Base-by-base conservation (phyloP, 2,888 invertebrate species). In the Tetranychus truncatus region DNA sequence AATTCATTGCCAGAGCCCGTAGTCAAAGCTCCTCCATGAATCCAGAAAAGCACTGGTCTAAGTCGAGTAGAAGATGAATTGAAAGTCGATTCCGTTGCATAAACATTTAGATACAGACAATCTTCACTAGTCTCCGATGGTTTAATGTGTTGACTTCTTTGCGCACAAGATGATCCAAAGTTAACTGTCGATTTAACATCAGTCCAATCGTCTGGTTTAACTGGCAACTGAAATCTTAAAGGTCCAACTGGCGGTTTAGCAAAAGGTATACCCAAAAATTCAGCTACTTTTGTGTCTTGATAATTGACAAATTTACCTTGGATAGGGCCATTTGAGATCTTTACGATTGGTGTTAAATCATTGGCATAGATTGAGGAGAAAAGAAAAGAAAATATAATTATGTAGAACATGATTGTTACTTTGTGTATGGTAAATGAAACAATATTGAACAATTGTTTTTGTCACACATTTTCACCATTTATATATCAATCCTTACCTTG, bases 1-100 rank as follows among this genome's bases (percentile, higher is more conserved):
- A 21, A 69, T 69, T 24, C 69, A 67, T 67, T 67, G 1, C 20
- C 72, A 5, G 72, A 45, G 1, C 72, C 72, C 15, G 15, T 15
- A 5, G n/a, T 44, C n/a, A 34, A 72, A n/a, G 44, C 72, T 6
- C 72, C 72, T 1, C 72, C 72, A 46, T 72, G 72, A n/a, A 72
- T 72, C 72, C 72, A 72, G 18, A 72, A 15, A 6, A 72, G 20
- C 9, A 72, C 72, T 6, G 72, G 72, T 69, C 69, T 18, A 18
- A 9, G 11, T 67, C 67, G 67, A 8, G 24, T 69, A 6, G 20
- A 11, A 5, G 20, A 24, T 11, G 69, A 67, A 67, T 67, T 21
- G 20, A 45, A 45, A 1, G 72, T 72, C 4, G 44, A n/a, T 24
- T n/a, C 44, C 11, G 18, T 71, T 18, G n/a, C 6, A 44, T 34